Percentiles rank a stretch among this genome's conserved stretches.
These are phyloP conservation scores for Diaphora mendica DNA, from an alignment of 2,888 invertebrate species.

Conservation along the genomic window DNA sequence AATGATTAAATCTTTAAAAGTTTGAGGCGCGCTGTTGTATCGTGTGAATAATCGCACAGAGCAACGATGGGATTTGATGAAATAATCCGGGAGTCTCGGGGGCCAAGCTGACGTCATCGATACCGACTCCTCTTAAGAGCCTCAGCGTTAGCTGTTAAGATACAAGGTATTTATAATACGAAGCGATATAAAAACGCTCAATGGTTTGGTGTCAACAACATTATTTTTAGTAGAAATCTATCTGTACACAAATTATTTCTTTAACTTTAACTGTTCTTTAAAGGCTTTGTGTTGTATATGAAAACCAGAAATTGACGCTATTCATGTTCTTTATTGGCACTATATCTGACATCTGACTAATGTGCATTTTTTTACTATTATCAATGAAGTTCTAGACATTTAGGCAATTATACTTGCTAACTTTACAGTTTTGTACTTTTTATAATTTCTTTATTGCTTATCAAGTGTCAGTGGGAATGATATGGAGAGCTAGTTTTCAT, in stretches of 20 bases:
- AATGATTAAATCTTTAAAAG: constrained; percentile 33
- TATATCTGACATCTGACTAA: background rate
- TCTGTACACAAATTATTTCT: too few relatives aligned
- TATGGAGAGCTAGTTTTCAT: too few relatives aligned
- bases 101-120: constrained; percentile 76
- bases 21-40: constrained; percentile 66
- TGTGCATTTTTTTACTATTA: background rate
- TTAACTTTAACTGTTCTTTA: too few relatives aligned
- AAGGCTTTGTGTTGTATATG: too few relatives aligned
- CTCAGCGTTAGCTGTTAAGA: constrained; percentile 1
- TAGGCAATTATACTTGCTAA: too few relatives aligned
- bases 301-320: background rate
- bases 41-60: constrained; percentile 82
- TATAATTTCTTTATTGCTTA: too few relatives aligned
- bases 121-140: constrained; percentile 38
- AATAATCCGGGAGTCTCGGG: constrained; percentile 68
- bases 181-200: background rate
- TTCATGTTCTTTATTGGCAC: background rate
- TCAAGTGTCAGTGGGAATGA: too few relatives aligned
- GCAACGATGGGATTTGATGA: constrained; percentile 78
- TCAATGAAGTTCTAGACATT: too few relatives aligned
- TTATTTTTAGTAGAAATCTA: background rate
- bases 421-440: too few relatives aligned
- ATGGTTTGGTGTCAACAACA: background rate
- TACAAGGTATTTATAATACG: background rate